phyloP scores from a whole-genome alignment of 2,888 invertebrate species.

The Aelia acuminata region DNA sequence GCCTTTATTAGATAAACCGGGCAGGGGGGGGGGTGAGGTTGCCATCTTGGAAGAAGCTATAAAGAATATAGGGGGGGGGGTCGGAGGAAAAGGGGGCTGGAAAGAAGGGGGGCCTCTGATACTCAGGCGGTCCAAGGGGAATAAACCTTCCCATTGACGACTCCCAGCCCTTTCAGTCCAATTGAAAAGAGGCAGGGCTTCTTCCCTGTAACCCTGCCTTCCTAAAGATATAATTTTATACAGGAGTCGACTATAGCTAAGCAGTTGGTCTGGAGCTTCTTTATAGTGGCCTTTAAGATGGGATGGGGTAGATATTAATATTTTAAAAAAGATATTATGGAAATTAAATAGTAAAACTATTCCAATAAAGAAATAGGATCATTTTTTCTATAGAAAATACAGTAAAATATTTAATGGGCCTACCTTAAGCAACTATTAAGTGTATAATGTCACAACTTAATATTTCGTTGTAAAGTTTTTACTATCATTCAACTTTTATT shows the following conservation, averaged over 20 bases:
- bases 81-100: too few species aligned
- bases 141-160: slow-evolving; percentile 26
- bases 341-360: background rate
- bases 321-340: background rate
- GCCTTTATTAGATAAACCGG: slow-evolving; percentile 4
- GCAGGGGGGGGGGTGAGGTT: too few species aligned
- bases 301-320: background rate
- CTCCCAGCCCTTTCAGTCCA: slow-evolving; percentile 30
- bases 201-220: background rate
- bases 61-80: background rate
- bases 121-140: slow-evolving; percentile 37
- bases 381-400: too few species aligned
- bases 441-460: too few species aligned
- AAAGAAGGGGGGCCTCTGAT: background rate
- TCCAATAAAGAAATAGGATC: too few species aligned
- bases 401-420: too few species aligned
- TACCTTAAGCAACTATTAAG: too few species aligned
- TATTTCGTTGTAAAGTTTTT: too few species aligned
- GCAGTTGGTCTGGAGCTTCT: background rate
- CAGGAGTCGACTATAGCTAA: background rate
- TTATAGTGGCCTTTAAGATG: background rate
- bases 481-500: too few species aligned
- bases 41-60: slow-evolving; percentile 31
- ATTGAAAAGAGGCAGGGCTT: background rate
- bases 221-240: slow-evolving; percentile 40